Evolutionary conservation across 2,113 vertebrate genomes (phyloP).

Genomic region (Petromus typicus): DNA sequence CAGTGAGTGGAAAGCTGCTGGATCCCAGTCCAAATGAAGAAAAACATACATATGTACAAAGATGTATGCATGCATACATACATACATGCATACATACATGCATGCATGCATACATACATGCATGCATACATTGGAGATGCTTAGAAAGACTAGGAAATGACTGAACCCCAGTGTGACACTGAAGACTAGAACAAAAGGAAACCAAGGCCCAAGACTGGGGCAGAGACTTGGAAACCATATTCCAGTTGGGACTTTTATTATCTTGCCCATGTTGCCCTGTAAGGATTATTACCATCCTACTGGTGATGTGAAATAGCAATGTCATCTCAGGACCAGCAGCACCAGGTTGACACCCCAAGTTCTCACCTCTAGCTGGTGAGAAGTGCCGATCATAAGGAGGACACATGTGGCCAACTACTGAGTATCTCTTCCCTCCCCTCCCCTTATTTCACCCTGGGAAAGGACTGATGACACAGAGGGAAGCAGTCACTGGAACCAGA

Average conservation of each 20-base stretch:
- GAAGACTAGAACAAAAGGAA: neutral
- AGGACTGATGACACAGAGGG: neutral
- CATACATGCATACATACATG: too few relatives aligned
- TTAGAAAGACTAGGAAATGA: neutral
- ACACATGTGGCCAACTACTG: neutral
- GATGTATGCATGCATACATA: neutral
- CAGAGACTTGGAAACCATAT: neutral
- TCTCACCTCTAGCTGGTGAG: neutral
- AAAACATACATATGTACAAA: too few relatives aligned
- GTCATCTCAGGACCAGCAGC: neutral
- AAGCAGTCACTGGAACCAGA: neutral
- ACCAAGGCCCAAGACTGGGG: neutral
- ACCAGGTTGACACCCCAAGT: neutral
- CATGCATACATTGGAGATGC: neutral
- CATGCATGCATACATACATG: neutral
- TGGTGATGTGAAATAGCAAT: neutral
- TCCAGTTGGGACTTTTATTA: neutral
- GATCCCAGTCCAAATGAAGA: neutral
- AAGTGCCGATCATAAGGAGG: neutral
- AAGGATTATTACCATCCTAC: neutral
- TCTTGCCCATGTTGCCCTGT: neutral
- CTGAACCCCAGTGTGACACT: neutral
- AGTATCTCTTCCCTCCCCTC: neutral
- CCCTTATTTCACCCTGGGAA: neutral
- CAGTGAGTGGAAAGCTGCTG: neutral